Percentiles rank a stretch among this genome's conserved stretches.
Evolutionary conservation across 2,888 invertebrate genomes (phyloP).

Genomic region (Ctena decussata): DNA sequence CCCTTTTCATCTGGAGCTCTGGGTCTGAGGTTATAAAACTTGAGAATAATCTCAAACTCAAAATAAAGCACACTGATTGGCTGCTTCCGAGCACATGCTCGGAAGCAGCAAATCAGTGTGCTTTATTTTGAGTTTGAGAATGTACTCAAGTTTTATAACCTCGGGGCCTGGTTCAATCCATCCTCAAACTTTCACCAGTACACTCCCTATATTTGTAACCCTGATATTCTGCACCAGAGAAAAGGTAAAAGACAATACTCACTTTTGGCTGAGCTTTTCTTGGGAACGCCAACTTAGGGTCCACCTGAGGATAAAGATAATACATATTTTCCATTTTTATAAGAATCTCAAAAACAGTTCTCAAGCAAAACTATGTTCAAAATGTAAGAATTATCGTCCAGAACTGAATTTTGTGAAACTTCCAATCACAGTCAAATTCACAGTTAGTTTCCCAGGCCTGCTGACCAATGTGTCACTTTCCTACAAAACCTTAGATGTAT

Average conservation of each 20-base stretch:
- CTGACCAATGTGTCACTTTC: conserved; percentile 2
- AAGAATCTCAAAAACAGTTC: not conserved
- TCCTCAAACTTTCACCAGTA: too few species aligned
- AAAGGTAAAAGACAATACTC: conserved; percentile 44
- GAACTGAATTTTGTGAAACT: not conserved
- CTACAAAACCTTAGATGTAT: not conserved
- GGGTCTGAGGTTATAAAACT: too few species aligned
- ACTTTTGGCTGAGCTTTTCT: conserved; percentile 88
- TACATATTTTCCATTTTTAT: conserved; percentile 67
- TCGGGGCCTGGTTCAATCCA: too few species aligned
- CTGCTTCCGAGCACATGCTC: too few species aligned
- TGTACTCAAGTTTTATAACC: too few species aligned
- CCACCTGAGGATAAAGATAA: conserved; percentile 92
- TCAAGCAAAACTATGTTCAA: conserved; percentile 1
- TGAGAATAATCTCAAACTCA: too few species aligned
- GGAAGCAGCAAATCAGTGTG: too few species aligned
- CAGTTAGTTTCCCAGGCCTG: not conserved
- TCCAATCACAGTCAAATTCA: not conserved
- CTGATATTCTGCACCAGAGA: too few species aligned
- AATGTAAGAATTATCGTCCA: not conserved
- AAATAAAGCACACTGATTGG: too few species aligned
- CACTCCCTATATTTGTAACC: too few species aligned
- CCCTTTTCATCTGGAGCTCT: too few species aligned
- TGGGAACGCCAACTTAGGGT: conserved; percentile 99
- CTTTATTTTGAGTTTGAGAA: too few species aligned